Percentiles rank a stretch among this genome's conserved stretches.
Evolutionary conservation across 2,113 vertebrate species (phyloP).

Genomic region (Benitochromis conjunctus): DNA sequence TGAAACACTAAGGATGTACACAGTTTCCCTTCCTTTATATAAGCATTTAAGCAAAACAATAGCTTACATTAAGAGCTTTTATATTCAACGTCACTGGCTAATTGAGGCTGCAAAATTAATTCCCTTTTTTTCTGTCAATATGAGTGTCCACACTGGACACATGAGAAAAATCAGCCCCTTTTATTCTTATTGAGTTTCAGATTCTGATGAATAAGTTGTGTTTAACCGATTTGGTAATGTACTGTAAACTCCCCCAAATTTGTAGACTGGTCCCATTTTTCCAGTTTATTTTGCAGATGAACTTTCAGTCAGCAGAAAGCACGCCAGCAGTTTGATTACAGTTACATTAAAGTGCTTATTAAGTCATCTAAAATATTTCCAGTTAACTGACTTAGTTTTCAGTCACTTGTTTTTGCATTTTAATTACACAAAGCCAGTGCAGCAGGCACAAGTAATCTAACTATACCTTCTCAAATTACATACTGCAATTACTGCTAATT

Average conservation of each 20-base stretch:
- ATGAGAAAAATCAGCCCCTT: too few species aligned
- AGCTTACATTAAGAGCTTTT: background rate
- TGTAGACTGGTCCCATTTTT: background rate
- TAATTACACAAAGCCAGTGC: background rate
- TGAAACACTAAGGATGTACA: background rate
- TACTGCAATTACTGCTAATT: fast-evolving
- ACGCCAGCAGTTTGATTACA: background rate
- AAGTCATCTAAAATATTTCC: background rate
- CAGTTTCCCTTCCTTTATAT: background rate
- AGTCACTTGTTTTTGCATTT: background rate
- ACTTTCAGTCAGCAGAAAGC: background rate
- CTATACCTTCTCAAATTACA: background rate
- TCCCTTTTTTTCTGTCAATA: background rate
- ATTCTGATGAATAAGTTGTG: background rate
- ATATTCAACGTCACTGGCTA: background rate
- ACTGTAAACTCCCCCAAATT: background rate
- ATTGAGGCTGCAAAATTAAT: background rate
- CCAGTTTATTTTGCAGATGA: background rate
- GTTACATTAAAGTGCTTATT: background rate
- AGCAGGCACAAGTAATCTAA: background rate
- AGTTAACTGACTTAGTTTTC: background rate
- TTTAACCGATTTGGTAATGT: background rate
- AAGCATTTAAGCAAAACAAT: background rate
- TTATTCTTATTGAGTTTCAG: background rate
- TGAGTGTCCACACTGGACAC: background rate